Percentiles rank a stretch among this genome's conserved stretches.
Evolutionary conservation across 2,113 vertebrate genomes (phyloP).

Genomic region (Centrocercus urophasianus): DNA sequence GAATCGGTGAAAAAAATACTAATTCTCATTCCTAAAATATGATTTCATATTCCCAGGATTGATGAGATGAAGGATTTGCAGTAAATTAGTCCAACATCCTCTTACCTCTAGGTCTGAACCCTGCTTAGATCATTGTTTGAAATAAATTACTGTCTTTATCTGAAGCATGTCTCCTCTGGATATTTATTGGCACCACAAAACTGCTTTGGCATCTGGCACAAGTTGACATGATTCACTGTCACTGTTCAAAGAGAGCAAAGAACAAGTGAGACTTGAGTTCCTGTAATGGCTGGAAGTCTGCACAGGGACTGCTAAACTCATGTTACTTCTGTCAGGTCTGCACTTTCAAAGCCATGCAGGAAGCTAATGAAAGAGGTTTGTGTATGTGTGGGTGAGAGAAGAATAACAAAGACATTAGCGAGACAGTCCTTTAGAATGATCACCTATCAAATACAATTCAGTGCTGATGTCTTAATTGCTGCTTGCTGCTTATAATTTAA

Average conservation of each 20-base stretch:
- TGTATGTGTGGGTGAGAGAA: background rate
- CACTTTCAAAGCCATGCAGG: background rate
- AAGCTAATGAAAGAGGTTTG: background rate
- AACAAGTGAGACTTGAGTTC: background rate
- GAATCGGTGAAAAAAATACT: constrained; percentile 29
- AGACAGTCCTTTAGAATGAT: background rate
- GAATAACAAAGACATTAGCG: background rate
- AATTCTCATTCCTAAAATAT: constrained; percentile 28
- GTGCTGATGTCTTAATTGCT: background rate
- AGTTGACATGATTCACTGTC: constrained; percentile 36
- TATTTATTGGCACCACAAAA: constrained; percentile 29
- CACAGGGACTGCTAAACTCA: background rate
- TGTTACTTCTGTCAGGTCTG: background rate
- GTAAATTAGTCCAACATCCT: constrained; percentile 14
- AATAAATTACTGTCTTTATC: background rate
- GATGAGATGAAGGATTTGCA: background rate
- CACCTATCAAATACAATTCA: background rate
- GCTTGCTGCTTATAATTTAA: background rate
- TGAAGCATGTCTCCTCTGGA: background rate
- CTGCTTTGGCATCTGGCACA: constrained; percentile 13
- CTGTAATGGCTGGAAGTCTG: background rate
- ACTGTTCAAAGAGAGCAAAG: background rate
- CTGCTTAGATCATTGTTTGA: background rate
- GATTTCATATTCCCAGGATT: background rate
- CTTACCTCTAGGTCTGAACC: background rate